These are phyloP conservation scores for Omphaloscelis lunosa DNA, from an alignment of 2,888 invertebrate genomes.

Conservation along the genomic window DNA sequence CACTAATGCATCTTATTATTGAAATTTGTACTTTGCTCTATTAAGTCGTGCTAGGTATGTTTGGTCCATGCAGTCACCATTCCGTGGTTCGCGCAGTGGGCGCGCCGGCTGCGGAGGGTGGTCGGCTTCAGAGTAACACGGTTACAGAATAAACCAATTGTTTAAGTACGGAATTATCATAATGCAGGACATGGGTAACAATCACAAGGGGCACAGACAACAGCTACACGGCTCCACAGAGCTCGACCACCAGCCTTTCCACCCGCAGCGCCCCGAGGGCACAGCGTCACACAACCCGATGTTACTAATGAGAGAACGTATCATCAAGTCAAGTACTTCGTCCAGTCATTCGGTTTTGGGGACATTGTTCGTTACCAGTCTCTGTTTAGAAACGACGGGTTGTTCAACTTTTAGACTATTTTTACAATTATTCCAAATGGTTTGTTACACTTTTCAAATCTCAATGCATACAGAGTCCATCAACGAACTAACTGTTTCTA, in stretches of 20 bases:
- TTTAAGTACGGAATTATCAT: conserved; percentile 44
- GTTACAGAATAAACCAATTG: conserved; percentile 23
- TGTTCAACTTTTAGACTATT: conserved; percentile 68
- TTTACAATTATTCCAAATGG: conserved; percentile 67
- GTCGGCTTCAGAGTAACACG: conserved; percentile 4
- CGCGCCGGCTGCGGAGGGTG: conserved; percentile 41
- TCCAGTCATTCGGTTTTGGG: conserved; percentile 48
- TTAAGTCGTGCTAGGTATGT: conserved; percentile 87
- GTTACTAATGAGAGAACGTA: conserved; percentile 76
- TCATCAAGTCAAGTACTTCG: conserved; percentile 49
- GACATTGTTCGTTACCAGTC: conserved; percentile 64
- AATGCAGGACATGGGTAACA: conserved; percentile 11
- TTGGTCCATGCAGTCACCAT: conserved; percentile 88
- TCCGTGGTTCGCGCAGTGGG: conserved; percentile 69
- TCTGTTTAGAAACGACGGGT: conserved; percentile 79
- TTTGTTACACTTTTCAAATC: conserved; percentile 79
- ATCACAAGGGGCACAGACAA: conserved; percentile 27
- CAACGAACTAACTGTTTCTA: conserved; percentile 63
- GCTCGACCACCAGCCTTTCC: conserved; percentile 69
- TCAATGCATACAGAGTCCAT: conserved; percentile 78
- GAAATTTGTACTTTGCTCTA: conserved; percentile 90
- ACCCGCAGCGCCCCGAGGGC: conserved; percentile 44
- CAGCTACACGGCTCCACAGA: conserved; percentile 16
- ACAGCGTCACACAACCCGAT: conserved; percentile 76
- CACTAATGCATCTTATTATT: conserved; percentile 88